These are phyloP conservation scores for Dolichopus griseipennis DNA, from an alignment of 2,888 invertebrate genomes.

Conservation along the genomic window DNA sequence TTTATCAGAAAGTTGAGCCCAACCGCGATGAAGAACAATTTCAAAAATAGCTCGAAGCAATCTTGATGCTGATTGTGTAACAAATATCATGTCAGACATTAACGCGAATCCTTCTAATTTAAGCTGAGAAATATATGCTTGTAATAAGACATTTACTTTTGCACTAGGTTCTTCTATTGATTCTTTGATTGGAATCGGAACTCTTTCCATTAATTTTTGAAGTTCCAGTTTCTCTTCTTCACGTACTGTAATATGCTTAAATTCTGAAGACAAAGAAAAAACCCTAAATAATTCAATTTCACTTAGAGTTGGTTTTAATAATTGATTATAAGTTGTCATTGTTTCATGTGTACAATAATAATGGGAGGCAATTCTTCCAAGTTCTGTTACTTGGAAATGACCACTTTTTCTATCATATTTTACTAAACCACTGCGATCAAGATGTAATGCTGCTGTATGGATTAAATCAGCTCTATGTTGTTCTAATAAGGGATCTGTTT, in stretches of 20 bases:
- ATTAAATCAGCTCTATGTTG: slow-evolving; percentile 87
- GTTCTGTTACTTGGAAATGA: slow-evolving; percentile 77
- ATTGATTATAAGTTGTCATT: slow-evolving; percentile 92
- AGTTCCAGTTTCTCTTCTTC: slow-evolving; percentile 96
- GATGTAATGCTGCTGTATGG: slow-evolving; percentile 82
- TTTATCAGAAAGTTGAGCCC: slow-evolving; percentile 97
- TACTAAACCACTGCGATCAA: slow-evolving; percentile 90
- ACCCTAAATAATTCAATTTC: slow-evolving; percentile 96
- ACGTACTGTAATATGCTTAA: slow-evolving; percentile 82
- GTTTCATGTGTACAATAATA: slow-evolving; percentile 97
- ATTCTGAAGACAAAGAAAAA: slow-evolving; percentile 97
- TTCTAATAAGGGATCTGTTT: slow-evolving; percentile 78
- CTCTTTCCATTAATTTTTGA: slow-evolving; percentile 81
- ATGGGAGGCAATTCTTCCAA: slow-evolving; percentile 96
- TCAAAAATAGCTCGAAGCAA: slow-evolving; percentile 95
- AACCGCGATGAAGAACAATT: slow-evolving; percentile 84
- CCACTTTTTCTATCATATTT: slow-evolving; percentile 95
- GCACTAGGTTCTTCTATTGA: slow-evolving; percentile 93
- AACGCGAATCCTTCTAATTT: slow-evolving; percentile 97
- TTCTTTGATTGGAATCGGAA: slow-evolving; percentile 98
- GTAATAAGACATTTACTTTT: slow-evolving; percentile 89
- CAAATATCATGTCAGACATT: slow-evolving; percentile 99
- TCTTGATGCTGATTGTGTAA: slow-evolving; percentile 93
- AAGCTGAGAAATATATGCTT: slow-evolving; percentile 96
- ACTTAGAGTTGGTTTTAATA: slow-evolving; percentile 89